A percentile compares a stretch with the other conserved stretches of the same genome.
These are phyloP conservation scores for Parazoanthus swiftii DNA, from an alignment of 92 coral and sea anemone genomes.

Conservation along the genomic window DNA sequence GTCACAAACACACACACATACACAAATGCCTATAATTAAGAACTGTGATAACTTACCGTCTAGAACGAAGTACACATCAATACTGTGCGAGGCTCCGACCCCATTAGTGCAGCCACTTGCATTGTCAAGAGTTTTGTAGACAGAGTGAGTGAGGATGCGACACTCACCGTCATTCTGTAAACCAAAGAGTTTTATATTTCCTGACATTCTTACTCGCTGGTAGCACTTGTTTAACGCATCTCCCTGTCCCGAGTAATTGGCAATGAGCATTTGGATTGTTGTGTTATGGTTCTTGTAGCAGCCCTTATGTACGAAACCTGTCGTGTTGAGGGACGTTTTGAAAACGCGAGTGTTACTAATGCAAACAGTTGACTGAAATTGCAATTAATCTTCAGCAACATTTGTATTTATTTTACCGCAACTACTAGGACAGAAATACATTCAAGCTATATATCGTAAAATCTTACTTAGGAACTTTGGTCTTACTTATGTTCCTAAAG, in stretches of 20 bases:
- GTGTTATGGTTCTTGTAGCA: not conserved
- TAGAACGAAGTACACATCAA: constrained; percentile 12
- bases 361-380: not conserved
- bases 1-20: too few relatives aligned
- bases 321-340: not conserved
- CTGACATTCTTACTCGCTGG: not conserved
- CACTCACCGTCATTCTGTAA: constrained; percentile 13
- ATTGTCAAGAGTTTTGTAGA: not conserved
- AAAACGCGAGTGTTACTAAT: not conserved
- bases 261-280: not conserved
- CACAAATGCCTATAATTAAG: not conserved
- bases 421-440: too few relatives aligned
- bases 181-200: constrained; percentile 10
- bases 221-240: constrained; percentile 2
- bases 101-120: constrained; percentile 19
- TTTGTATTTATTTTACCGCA: too few relatives aligned
- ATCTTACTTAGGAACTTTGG: too few relatives aligned
- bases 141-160: not conserved
- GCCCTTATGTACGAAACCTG: constrained; percentile 23
- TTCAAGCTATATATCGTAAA: too few relatives aligned
- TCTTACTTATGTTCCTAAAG: too few relatives aligned
- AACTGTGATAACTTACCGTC: not conserved
- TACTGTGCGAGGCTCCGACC: constrained; percentile 3
- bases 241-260: not conserved
- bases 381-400: too few relatives aligned